Base-by-base conservation (phyloP, 2,888 invertebrate species). In the Xiphydria camelus region DNA sequence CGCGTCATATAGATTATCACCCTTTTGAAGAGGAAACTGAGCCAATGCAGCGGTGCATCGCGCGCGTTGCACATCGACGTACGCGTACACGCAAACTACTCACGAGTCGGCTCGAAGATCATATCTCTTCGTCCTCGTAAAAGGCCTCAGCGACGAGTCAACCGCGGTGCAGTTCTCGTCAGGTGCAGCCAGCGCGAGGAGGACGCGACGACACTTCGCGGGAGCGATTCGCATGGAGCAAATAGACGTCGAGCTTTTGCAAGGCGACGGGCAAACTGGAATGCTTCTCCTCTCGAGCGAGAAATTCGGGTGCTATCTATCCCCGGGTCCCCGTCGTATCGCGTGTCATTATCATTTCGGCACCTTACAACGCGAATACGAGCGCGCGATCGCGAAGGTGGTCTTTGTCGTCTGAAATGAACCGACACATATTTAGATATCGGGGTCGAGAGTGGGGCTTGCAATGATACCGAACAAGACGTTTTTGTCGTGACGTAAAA, bases 261-360 rank as follows among this genome's bases (percentile, higher is more conserved):
- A 21, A 43, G 31, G 22, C 32, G 17, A 43, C 17, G 18, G 31
- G 32, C 43, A 43, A 43, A 38, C 37, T 38, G 37, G n/a, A 17
- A 21, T 7, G 7, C 31, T 35, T 22, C 37, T 38, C 43, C 32
- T 38, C 18, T 21, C 17, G 31, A n/a, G 22, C 12, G 15, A 22
- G 31, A 43, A 43, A 37, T 22, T 55, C 53, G 47, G 41, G 47
- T 32, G 49, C 50, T 54, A 57, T 54, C 52, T 47, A 47, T 51
- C 40, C n/a, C n/a, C 35, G 50, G 33, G 44, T 51, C 56, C 54
- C 49, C 47, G 51, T 45, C 36, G 44, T 45, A 26, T 10, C 26
- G 26, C 10, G 10, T 26, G 10, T 14, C 45, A 60, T 58, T 60
- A 60, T 60, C 60, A 53, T 47, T 49, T 40, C 35, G 47, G 35